Base-by-base conservation (phyloP, 53 echinoderm and acorn worm species). In the Actinopyga echinites region DNA sequence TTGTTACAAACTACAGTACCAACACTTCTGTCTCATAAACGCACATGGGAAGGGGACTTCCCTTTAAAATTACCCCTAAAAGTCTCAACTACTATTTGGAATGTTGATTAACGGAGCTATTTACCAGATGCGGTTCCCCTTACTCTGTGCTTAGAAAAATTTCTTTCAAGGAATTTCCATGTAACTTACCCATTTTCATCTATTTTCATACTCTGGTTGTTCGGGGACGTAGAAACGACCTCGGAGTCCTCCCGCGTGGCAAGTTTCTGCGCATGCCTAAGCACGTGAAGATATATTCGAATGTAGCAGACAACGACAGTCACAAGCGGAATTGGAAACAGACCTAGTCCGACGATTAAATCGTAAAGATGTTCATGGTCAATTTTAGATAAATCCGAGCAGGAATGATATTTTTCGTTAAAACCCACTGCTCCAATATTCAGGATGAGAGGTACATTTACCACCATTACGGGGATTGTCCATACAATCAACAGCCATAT, bases 321-420 rank as follows among this genome's bases (percentile, higher is more conserved):
- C 34, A 86, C 74, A 33, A 91, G 81, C 21, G 96, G 93, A 15
- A 96, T 63, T 13, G 96, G 96, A 84, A 93, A 96, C 57, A 96
- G 84, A 62, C 91, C 75, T 29, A 92, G 21, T 23, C 91, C 87
- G 58, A 91, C 89, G 10, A 89, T 87, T 55, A 96, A 30, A 84
- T 91, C 93, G 87, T 96, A 96, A 35, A 91, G 87, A 62, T 80
- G 81, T 62, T 80, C 81, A 22, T 24, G n/a, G 20, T 80, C 81
- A 19, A 15, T 60, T 23, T 80, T 62, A 10, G 81, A 80, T 38
- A 61, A 37, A 66, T 93, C 93, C 20, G 96, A 96, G 34, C 96
- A 96, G 6, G 96, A 89, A 26, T 87, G 85, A 79, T 96, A 96
- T 57, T 91, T 85, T 5, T 69, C 54, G 62, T 96, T 91, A 64